Evolutionary conservation across 1,140 invertebrate species (phyloP), one percentile per base, ranked within the genome.

Genomic region (Euwallacea fornicatus): DNA sequence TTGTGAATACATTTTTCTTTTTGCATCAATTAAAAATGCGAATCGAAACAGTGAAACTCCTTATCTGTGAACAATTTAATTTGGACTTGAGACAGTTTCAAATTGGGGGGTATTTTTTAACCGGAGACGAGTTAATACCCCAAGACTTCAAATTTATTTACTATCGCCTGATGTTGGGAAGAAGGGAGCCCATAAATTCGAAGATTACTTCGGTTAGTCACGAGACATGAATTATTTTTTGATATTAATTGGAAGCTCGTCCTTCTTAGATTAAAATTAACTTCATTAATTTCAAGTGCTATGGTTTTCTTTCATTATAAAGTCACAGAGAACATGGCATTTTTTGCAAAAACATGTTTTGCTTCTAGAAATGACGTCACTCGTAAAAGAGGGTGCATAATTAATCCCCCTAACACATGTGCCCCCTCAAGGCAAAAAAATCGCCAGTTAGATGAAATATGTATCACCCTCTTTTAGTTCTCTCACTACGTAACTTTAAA

Each of bases 141-240:
- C 13, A n/a, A 41, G 42, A n/a, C 21, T 41, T 43, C 42, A 61
- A 21, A 61, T 42, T 61, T 61, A 61, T 61, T 61, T 61, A 61
- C 11, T n/a, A 61, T 21, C 42, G 59, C 7, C 59, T 61, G 8
- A 41, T 61, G 21, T 41, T 43, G 59, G 59, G 21, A 61, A 21
- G 11, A 41, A 41, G 10, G 59, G 21, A 10, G 21, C 59, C 21
- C 59, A 61, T 61, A 61, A 61, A 61, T 61, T 61, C 10, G 11
- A 61, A 33, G 59, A 61, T 61, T 61, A 61, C 59, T 61, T 43
- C 42, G 8, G n/a, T 41, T 61, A 43, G 59, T 43, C 59, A 42
- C 59, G 59, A 61, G 21, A 61, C 21, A 61, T 61, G 21, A 61
- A 61, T 61, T 61, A 43, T 42, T 61, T 61, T 61, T 61, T 61